Evolutionary conservation across 1,140 invertebrate genomes (phyloP).

Genomic region (Sycobia sp.): DNA sequence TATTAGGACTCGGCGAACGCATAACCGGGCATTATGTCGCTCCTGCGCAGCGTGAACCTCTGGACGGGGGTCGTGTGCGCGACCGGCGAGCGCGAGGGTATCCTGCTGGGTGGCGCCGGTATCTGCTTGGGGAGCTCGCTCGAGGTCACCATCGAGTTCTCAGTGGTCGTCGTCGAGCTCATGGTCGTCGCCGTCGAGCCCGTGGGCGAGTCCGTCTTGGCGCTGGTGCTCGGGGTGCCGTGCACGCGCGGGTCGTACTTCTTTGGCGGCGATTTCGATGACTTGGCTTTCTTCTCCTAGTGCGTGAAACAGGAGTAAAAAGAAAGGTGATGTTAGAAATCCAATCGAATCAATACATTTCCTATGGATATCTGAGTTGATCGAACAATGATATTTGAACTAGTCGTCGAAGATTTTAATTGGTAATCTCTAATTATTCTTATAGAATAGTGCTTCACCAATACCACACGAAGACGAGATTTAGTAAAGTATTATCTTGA

Average conservation of each 20-base stretch:
- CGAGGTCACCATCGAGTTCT: slow-evolving; percentile 53
- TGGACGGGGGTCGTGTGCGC: slow-evolving; percentile 53
- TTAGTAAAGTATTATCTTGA: too few species aligned
- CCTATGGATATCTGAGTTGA: too few species aligned
- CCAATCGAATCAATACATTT: too few species aligned
- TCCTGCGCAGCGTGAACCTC: slow-evolving; percentile 44
- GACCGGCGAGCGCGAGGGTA: slow-evolving; percentile 39
- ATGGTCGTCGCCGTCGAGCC: not conserved
- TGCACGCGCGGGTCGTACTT: slow-evolving; percentile 32
- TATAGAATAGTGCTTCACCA: too few species aligned
- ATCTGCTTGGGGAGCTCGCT: slow-evolving; percentile 60
- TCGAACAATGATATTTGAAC: too few species aligned
- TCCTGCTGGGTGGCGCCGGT: slow-evolving; percentile 54
- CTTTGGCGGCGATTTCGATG: slow-evolving; percentile 34
- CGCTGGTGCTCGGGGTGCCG: not conserved
- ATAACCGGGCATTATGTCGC: slow-evolving; percentile 46
- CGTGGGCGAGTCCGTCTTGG: not conserved
- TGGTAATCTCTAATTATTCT: too few species aligned
- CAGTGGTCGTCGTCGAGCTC: slow-evolving; percentile 42
- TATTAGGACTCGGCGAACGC: slow-evolving; percentile 38
- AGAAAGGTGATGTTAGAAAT: too few species aligned
- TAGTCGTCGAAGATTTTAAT: too few species aligned
- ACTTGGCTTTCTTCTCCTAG: slow-evolving; percentile 30
- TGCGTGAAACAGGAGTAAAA: not conserved
- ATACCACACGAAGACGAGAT: too few species aligned